phyloP scores from a whole-genome alignment of 2,113 vertebrate species.

The Vombatus ursinus region DNA sequence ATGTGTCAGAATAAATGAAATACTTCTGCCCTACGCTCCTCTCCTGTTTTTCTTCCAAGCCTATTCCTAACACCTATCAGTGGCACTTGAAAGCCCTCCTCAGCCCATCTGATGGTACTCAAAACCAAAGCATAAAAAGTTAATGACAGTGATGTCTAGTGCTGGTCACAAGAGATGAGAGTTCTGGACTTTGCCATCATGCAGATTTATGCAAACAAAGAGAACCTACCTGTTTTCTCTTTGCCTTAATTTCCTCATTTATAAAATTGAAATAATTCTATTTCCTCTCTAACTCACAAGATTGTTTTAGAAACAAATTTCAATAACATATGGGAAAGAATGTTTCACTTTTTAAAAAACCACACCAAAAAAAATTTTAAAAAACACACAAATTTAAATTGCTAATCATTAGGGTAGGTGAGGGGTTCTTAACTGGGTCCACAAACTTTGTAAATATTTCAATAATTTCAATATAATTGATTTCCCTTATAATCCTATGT shows the following conservation, averaged over 20 bases:
- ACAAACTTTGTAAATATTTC: not conserved
- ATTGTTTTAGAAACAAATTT: not conserved
- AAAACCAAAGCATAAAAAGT: not conserved
- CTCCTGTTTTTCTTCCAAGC: slow-evolving; percentile 21
- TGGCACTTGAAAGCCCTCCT: not conserved
- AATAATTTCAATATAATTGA: not conserved
- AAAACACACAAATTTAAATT: not conserved
- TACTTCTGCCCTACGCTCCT: not conserved
- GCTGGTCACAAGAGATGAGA: not conserved
- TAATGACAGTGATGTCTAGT: not conserved
- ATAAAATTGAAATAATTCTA: not conserved
- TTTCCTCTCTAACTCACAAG: not conserved
- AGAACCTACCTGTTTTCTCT: not conserved
- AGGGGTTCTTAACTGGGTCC: not conserved
- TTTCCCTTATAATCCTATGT: not conserved
- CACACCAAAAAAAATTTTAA: no score
- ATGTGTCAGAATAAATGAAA: slow-evolving; percentile 64
- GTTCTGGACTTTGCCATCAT: not conserved
- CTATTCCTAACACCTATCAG: slow-evolving; percentile 41
- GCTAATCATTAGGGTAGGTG: not conserved
- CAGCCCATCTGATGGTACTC: not conserved
- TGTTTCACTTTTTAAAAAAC: not conserved
- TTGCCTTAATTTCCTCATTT: not conserved
- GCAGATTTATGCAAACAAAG: not conserved
- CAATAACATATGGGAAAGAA: not conserved